phyloP scores from a whole-genome alignment of 2,888 invertebrate genomes.

The Dromius quadrimaculatus region DNA sequence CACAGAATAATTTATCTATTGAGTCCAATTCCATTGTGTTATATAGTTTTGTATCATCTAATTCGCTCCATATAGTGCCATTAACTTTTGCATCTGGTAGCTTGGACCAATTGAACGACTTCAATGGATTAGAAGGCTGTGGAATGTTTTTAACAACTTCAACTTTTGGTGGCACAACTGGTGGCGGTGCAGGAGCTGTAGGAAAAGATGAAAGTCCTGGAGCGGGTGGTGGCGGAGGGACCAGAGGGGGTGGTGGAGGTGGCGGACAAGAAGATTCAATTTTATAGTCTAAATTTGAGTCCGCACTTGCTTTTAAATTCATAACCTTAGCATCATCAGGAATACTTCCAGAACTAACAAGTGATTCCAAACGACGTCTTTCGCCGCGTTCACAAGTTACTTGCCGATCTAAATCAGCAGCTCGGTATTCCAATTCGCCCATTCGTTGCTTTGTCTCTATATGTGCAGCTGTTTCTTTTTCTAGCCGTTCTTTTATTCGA shows the following conservation, averaged over 20 bases:
- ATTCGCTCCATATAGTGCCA: constrained; percentile 95
- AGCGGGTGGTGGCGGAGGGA: constrained; percentile 72
- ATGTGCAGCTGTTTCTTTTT: constrained; percentile 89
- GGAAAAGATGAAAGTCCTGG: constrained; percentile 74
- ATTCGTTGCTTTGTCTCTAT: constrained; percentile 87
- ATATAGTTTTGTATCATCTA: constrained; percentile 94
- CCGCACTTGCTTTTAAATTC: constrained; percentile 63
- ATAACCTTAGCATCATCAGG: constrained; percentile 93
- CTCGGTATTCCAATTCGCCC: constrained; percentile 71
- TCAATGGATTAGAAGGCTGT: constrained; percentile 90
- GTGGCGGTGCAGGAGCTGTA: constrained; percentile 72
- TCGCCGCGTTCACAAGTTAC: constrained; percentile 84
- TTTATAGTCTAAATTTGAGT: constrained; percentile 58
- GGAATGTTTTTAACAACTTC: constrained; percentile 86
- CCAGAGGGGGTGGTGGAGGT: constrained; percentile 63
- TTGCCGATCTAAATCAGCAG: constrained; percentile 69
- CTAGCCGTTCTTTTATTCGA: constrained; percentile 85
- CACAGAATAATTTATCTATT: constrained; percentile 94
- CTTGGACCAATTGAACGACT: constrained; percentile 98
- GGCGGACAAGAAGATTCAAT: constrained; percentile 57
- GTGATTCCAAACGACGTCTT: constrained; percentile 83
- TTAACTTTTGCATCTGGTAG: constrained; percentile 90
- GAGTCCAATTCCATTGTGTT: constrained; percentile 90
- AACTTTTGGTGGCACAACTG: constrained; percentile 69
- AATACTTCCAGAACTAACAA: constrained; percentile 90